These are phyloP conservation scores for Salmo trutta DNA, from an alignment of 2,797 vertebrate species.

Conservation along the genomic window DNA sequence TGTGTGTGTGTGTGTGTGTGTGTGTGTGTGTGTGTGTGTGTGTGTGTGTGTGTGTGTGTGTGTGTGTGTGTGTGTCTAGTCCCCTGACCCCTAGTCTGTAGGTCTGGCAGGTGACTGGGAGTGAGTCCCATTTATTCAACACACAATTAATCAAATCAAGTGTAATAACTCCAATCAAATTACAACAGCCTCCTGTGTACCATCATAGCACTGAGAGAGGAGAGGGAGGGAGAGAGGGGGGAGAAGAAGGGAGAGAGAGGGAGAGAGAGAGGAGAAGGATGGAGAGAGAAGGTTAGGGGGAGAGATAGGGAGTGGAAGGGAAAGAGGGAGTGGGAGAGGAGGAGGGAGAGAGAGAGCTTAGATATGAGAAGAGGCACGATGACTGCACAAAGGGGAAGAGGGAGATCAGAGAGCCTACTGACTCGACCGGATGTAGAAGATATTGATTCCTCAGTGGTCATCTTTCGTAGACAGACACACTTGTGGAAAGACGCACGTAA, in stretches of 20 bases:
- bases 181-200: slow-evolving; percentile 62
- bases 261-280: slow-evolving; percentile 16
- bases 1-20: neutral
- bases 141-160: slow-evolving; percentile 67
- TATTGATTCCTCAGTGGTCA: too few species aligned
- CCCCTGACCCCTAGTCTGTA: slow-evolving; percentile 22
- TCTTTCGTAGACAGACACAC: too few species aligned
- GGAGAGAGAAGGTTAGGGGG: neutral
- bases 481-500: too few species aligned
- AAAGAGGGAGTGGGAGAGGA: slow-evolving; percentile 13
- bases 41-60: neutral
- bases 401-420: neutral
- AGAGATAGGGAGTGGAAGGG: neutral
- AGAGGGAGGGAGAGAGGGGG: slow-evolving; percentile 24
- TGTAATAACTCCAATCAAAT: slow-evolving; percentile 68
- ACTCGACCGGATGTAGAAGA: too few species aligned
- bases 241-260: slow-evolving; percentile 10
- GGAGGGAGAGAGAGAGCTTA: neutral
- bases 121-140: slow-evolving; percentile 64
- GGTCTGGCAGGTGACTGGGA: slow-evolving; percentile 55
- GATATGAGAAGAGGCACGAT: neutral
- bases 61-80: neutral
- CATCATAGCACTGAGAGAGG: slow-evolving; percentile 40
- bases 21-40: neutral
- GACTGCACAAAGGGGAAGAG: neutral